Base-by-base conservation (phyloP, 1,140 invertebrate species). In the Calliopsis andreniformis region DNA sequence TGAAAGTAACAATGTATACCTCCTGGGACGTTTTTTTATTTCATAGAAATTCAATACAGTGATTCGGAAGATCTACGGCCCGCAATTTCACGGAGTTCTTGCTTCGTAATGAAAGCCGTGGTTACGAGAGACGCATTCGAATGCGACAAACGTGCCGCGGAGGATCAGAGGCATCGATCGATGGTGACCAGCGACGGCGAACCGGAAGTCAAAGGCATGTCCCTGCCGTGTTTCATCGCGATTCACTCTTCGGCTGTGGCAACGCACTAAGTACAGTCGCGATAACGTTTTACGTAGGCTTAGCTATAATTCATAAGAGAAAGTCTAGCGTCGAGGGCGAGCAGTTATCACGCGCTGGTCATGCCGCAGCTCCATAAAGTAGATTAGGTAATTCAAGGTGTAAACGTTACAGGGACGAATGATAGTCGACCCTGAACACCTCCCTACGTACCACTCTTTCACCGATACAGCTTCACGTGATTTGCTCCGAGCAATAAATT, bases 261-360 rank as follows among this genome's bases (percentile, higher is more conserved):
- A 82, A 83, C 73, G 78, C 76, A 84, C 77, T 87, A 84, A 87
- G 86, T 87, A 78, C 72, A 66, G 43, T 8, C 43, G 76, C 70
- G 84, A 87, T 85, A 87, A 80, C 80, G 82, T 78, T 82, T 87
- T 85, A 82, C 77, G 80, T 76, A 70, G 78, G 83, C 78, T 82
- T 75, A 61, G 67, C 69, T 70, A 70, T 83, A 83, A 85, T 56
- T 83, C 82, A 79, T 79, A 76, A 56, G 43, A 61, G 49, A 71
- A 82, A 84, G 77, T 73, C 68, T 76, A 71, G 66, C 53, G 70
- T 70, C 20, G 61, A n/a, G n/a, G 43, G 49, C 51, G 49, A 45
- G 63, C 61, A 86, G 69, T 86, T 86, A 85, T 85, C 83, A 78
- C 35, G 67, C 20, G 30, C 16, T 10, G 63, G 58, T 69, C 77